phyloP scores from a whole-genome alignment of 2,888 invertebrate species.

The Lamellibrachia columna region DNA sequence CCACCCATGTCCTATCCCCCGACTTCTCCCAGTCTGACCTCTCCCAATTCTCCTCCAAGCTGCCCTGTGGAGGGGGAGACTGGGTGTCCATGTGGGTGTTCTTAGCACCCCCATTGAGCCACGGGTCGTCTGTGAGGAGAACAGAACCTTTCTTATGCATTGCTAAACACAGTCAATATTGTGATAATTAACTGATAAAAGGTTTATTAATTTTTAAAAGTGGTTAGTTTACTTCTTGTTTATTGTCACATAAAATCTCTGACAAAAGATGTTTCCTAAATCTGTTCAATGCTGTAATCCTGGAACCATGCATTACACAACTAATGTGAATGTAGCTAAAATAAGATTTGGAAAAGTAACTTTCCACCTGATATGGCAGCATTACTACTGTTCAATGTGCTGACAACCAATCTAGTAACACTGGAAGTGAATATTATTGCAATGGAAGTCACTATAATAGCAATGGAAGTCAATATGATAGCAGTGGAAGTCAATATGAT shows the following conservation, averaged over 20 bases:
- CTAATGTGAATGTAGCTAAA: not conserved
- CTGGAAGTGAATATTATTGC: too few relatives aligned
- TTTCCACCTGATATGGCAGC: not conserved
- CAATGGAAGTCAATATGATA: too few relatives aligned
- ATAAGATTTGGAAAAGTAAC: not conserved
- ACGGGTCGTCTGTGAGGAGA: constrained; percentile 23
- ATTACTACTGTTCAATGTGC: not conserved
- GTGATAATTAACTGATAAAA: too few relatives aligned
- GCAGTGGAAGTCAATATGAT: too few relatives aligned
- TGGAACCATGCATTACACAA: not conserved
- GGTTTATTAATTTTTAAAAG: too few relatives aligned
- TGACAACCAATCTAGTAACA: not conserved
- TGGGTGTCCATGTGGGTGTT: not conserved
- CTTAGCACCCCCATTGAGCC: constrained; percentile 27
- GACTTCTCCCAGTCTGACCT: not conserved
- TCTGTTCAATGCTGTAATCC: not conserved
- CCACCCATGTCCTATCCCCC: not conserved
- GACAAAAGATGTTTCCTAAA: not conserved
- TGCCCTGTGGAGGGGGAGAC: not conserved
- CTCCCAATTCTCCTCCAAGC: not conserved
- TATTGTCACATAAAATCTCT: too few relatives aligned
- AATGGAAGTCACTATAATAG: too few relatives aligned
- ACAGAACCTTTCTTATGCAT: not conserved
- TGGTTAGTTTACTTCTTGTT: too few relatives aligned
- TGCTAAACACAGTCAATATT: not conserved